Evolutionary conservation across 2,888 invertebrate species (phyloP), one percentile per base, ranked within the genome.

Genomic region (Rhingia campestris): DNA sequence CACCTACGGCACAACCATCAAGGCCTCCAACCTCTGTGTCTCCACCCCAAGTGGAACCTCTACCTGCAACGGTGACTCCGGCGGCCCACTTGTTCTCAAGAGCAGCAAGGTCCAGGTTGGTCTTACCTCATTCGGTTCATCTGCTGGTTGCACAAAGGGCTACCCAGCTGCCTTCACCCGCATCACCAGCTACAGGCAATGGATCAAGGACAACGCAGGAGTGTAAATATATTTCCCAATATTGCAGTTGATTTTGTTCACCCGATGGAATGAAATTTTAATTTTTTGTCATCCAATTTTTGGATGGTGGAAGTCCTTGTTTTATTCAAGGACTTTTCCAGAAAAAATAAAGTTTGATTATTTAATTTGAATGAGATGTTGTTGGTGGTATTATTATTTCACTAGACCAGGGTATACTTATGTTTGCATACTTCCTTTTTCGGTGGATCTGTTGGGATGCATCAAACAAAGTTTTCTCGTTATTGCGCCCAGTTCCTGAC

Each of bases 141-240:
- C 43, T 0, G 56, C 37, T 0, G 64, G 77, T 7, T 80, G 80
- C 10, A 63, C 54, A 9, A 12, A 30, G 22, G 49, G 43, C 10
- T 63, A 39, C 0, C 74, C 80, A 14, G 47, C 10, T 58, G 89
- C 81, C n/a, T 90, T 89, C 82, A 89, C 90, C 41, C 88, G 88
- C 32, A 75, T 88, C 6, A 88, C 88, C 69, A 86, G 72, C 76
- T 89, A 88, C 86, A 77, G 88, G 43, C 81, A 80, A 41, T 89
- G 89, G 89, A 90, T 89, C 66, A 69, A 81, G 64, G 86, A 86
- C 0, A 82, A 87, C 43, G 86, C 87, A 63, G 88, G 86, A 61
- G 49, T 89, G 49, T 30, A 73, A 70, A 54, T 14, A 35, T 6
- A n/a, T 12, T n/a, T 32, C 9, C 4, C 4, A n/a, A 4, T 49